phyloP scores from a whole-genome alignment of 2,797 vertebrate genomes.

The Gymnothorax javanicus region DNA sequence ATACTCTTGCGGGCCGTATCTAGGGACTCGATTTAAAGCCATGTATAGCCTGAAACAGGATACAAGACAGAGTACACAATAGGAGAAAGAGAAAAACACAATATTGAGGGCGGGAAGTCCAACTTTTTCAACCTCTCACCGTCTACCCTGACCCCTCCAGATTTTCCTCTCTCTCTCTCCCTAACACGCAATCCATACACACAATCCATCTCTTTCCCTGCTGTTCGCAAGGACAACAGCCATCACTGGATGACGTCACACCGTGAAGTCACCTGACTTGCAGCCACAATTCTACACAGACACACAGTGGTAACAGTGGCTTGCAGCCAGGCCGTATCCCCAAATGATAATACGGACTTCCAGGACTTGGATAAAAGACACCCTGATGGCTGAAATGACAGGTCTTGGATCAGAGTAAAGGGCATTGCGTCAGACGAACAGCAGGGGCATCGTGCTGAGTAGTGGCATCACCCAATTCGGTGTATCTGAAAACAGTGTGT shows the following conservation, averaged over 20 bases:
- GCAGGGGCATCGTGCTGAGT: constrained; percentile 29
- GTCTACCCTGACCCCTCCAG: constrained; percentile 8
- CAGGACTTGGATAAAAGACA: constrained; percentile 37
- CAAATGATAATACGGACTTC: constrained; percentile 20
- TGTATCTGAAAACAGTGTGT: constrained; percentile 20
- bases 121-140: constrained; percentile 15
- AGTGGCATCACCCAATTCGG: constrained; percentile 26
- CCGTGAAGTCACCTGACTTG: constrained; percentile 51
- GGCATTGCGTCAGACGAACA: constrained; percentile 37
- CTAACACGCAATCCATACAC: constrained; percentile 34
- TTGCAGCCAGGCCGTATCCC: constrained; percentile 24
- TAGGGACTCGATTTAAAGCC: neutral
- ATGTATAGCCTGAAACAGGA: neutral
- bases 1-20: neutral
- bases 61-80: neutral
- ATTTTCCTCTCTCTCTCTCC: constrained; percentile 19
- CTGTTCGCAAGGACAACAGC: constrained; percentile 30
- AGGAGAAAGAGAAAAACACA: neutral
- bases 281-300: constrained; percentile 17
- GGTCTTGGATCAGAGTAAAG: constrained; percentile 42
- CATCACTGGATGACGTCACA: constrained; percentile 55
- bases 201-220: no score
- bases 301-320: neutral
- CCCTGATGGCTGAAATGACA: constrained; percentile 37
- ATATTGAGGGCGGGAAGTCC: neutral